Conservation (phyloP, 2,113 vertebrate genomes). For the Bufo gargarizans region DNA sequence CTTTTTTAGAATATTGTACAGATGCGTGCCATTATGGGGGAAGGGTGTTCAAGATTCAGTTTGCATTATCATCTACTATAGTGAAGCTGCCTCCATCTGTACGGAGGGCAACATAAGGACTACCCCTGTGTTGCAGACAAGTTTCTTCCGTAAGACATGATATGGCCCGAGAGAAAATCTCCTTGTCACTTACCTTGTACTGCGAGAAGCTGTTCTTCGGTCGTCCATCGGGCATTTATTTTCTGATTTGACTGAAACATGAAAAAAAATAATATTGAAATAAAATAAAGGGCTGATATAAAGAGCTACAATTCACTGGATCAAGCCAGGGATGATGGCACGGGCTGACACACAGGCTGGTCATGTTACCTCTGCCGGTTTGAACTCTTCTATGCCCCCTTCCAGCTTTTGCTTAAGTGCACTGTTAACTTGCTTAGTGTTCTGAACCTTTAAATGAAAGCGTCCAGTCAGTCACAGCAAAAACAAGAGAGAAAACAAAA, state of each 20-base stretch:
- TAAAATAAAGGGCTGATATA: not conserved
- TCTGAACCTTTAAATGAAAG: constrained; percentile 84
- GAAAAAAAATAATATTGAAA: constrained; percentile 29
- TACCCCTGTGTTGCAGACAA: too few species aligned
- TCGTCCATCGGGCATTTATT: constrained; percentile 98
- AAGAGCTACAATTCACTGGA: not conserved
- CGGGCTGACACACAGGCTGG: not conserved
- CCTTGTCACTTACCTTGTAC: constrained; percentile 87
- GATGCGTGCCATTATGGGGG: too few species aligned
- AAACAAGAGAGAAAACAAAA: not conserved
- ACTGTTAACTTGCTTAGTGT: constrained; percentile 98
- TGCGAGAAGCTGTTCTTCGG: constrained; percentile 97
- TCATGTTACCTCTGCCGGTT: constrained; percentile 88
- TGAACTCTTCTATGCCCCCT: constrained; percentile 88
- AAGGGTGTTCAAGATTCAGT: too few species aligned
- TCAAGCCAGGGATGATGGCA: not conserved
- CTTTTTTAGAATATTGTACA: too few species aligned
- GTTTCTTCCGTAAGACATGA: too few species aligned
- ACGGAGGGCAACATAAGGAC: too few species aligned
- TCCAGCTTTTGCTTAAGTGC: constrained; percentile 96
- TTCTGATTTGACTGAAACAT: constrained; percentile 91
- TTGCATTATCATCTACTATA: too few species aligned
- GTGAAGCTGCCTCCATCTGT: too few species aligned
- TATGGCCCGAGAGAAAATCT: too few species aligned
- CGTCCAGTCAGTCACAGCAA: not conserved